Percentiles rank a stretch among this genome's conserved stretches.
Conservation (phyloP, 1,140 invertebrate species). For the Monochamus saltuarius region DNA sequence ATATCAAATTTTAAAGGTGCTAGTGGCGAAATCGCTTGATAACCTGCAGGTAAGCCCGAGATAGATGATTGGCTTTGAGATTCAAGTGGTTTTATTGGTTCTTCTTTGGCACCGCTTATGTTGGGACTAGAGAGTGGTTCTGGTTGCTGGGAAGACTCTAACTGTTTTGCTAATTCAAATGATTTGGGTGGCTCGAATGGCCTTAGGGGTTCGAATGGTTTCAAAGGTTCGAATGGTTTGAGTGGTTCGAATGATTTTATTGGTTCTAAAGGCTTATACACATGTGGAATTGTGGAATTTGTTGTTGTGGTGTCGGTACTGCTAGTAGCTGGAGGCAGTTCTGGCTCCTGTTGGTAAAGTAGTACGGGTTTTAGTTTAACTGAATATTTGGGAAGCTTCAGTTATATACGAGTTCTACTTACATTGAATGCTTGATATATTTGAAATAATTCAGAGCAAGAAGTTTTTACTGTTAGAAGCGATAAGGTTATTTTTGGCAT, state of each 20-base stretch:
- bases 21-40: too few relatives aligned
- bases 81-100: background rate
- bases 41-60: too few relatives aligned
- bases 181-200: slow-evolving; percentile 43
- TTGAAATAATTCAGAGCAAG: background rate
- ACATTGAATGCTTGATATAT: slow-evolving; percentile 6
- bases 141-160: slow-evolving; percentile 16
- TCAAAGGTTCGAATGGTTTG: slow-evolving; percentile 38
- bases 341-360: too few relatives aligned
- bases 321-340: too few relatives aligned
- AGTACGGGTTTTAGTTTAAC: too few relatives aligned
- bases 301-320: too few relatives aligned
- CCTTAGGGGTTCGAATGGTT: slow-evolving; percentile 38
- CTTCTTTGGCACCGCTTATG: background rate
- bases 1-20: too few relatives aligned
- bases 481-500: too few relatives aligned
- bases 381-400: too few relatives aligned
- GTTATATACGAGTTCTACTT: too few relatives aligned
- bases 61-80: too few relatives aligned
- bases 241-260: slow-evolving; percentile 33
- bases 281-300: background rate
- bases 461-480: too few relatives aligned
- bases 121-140: background rate
- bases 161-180: slow-evolving; percentile 40
- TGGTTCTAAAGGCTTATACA: slow-evolving; percentile 23